phyloP scores from a whole-genome alignment of 2,888 invertebrate species.

The Geophilus truncorum region DNA sequence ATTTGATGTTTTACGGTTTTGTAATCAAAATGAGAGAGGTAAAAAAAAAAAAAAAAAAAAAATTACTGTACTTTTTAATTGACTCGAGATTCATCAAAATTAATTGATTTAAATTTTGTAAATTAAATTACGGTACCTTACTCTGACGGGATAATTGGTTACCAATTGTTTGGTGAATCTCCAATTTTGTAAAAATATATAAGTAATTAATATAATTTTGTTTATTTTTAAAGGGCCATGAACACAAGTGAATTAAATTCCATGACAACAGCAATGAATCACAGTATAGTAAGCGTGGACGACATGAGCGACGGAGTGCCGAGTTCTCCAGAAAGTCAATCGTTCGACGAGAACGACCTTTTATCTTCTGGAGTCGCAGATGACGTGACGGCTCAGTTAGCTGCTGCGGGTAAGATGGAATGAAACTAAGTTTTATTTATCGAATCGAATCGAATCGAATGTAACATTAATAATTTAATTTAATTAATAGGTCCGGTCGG shows the following conservation, averaged over 20 bases:
- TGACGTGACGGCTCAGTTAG: conserved; percentile 92
- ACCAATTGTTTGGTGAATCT: no score
- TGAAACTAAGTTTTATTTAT: not conserved
- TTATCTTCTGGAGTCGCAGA: conserved; percentile 76
- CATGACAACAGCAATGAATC: conserved; percentile 39
- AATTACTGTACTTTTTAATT: no score
- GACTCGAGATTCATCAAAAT: no score
- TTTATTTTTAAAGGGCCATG: not conserved
- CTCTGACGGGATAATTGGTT: no score
- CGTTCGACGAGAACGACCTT: conserved; percentile 69
- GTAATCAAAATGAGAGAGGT: no score
- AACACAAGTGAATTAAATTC: not conserved
- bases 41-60: no score
- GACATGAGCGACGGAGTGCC: conserved; percentile 48
- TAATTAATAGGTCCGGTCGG: conserved; percentile 72
- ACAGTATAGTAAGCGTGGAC: conserved; percentile 40
- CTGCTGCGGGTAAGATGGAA: conserved; percentile 73
- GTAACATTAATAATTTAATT: not conserved
- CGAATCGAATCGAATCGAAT: no score
- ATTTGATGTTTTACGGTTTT: no score
- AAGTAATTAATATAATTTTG: not conserved
- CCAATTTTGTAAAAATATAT: no score
- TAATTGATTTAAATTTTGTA: not conserved
- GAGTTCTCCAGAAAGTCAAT: conserved; percentile 48
- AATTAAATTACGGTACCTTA: no score